These are phyloP conservation scores for Lingula anatina DNA, from an alignment of 2,888 invertebrate genomes.

Conservation along the genomic window DNA sequence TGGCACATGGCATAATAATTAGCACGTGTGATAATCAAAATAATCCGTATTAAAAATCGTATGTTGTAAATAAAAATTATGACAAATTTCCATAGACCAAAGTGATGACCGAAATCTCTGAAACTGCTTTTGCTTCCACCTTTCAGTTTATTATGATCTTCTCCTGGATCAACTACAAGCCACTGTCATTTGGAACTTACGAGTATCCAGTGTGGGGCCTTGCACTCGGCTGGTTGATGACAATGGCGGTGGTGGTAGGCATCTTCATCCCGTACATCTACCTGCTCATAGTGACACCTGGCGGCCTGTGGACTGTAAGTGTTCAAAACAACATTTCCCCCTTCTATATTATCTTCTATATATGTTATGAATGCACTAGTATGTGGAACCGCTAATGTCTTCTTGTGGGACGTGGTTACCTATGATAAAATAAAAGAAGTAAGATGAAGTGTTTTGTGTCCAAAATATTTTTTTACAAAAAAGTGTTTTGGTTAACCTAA, in stretches of 20 bases:
- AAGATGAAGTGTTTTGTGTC: no score
- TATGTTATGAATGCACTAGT: neutral
- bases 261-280: slow-evolving; percentile 28
- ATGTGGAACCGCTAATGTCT: neutral
- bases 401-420: neutral
- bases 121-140: slow-evolving; percentile 7
- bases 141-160: slow-evolving; percentile 57
- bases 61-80: no score
- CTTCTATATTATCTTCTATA: no score
- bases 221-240: slow-evolving; percentile 44
- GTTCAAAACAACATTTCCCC: no score
- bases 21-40: neutral
- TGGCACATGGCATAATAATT: neutral
- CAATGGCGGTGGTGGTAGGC: slow-evolving; percentile 30
- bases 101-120: no score
- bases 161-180: slow-evolving; percentile 43
- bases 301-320: slow-evolving; percentile 16
- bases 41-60: no score
- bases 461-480: neutral
- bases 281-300: slow-evolving; percentile 18
- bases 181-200: slow-evolving; percentile 24
- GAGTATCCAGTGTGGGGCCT: slow-evolving; percentile 40
- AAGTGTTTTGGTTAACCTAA: neutral
- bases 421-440: no score
- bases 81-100: neutral